These are phyloP conservation scores for Folsomia manolachei DNA, from an alignment of 2,888 invertebrate genomes.

Conservation along the genomic window DNA sequence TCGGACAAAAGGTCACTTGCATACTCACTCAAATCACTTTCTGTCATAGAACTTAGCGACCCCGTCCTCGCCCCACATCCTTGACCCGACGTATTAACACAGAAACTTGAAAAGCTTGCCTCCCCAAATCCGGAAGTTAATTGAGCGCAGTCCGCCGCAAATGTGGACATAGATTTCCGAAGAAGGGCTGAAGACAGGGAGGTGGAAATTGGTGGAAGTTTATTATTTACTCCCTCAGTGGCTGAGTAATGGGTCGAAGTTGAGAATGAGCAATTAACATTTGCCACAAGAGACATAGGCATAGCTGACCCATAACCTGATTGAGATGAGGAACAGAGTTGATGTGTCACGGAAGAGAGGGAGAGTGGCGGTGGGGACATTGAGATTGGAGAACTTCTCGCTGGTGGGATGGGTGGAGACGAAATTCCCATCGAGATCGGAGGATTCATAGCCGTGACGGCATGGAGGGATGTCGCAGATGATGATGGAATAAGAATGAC, in stretches of 20 bases:
- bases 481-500: conserved; percentile 5
- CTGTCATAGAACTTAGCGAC: conserved; percentile 49
- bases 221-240: conserved; percentile 26
- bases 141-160: conserved; percentile 43
- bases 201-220: conserved; percentile 43
- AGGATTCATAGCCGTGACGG: not conserved
- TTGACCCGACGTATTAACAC: conserved; percentile 25
- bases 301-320: conserved; percentile 24
- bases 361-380: conserved; percentile 26
- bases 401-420: not conserved
- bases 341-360: conserved; percentile 29
- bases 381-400: conserved; percentile 6
- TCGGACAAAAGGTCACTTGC: conserved; percentile 52
- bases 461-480: not conserved
- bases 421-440: not conserved
- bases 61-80: conserved; percentile 39
- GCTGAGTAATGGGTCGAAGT: not conserved
- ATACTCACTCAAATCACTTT: conserved; percentile 51
- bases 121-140: conserved; percentile 28
- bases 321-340: conserved; percentile 26
- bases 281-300: conserved; percentile 10
- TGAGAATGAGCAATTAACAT: not conserved
- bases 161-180: conserved; percentile 42
- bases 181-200: conserved; percentile 40
- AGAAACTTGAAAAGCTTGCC: not conserved